Conservation (phyloP, 2,888 invertebrate species). For the Steinernema hermaphroditum region DNA sequence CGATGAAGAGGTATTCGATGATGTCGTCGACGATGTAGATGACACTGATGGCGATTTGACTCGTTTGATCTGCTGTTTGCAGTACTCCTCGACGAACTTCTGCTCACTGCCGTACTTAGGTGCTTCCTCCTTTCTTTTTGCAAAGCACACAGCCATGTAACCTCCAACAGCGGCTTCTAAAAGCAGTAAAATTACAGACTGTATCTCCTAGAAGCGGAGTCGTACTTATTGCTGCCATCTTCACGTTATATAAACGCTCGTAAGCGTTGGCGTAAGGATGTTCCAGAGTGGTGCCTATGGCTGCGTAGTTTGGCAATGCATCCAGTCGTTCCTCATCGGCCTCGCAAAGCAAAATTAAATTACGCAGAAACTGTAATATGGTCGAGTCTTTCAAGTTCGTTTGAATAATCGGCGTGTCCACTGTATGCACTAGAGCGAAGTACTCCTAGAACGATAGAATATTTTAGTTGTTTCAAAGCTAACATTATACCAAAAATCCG, state of each 20-base stretch:
- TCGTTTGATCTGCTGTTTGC: not conserved
- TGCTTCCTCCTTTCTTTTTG: not conserved
- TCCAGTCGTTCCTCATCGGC: conserved; percentile 12
- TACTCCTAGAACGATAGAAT: not conserved
- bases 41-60: not conserved
- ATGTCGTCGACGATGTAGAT: not conserved
- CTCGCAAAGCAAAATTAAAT: conserved; percentile 11
- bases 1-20: not conserved
- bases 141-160: not conserved
- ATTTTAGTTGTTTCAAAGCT: not conserved
- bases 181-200: not conserved
- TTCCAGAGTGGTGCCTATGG: not conserved
- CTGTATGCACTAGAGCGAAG: not conserved
- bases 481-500: conserved; percentile 41
- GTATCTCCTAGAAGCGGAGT: too few species aligned
- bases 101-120: not conserved
- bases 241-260: not conserved
- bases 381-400: not conserved
- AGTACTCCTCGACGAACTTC: not conserved
- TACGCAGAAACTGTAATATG: not conserved
- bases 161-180: conserved; percentile 21
- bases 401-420: not conserved
- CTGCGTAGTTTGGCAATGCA: conserved; percentile 6
- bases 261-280: conserved; percentile 4
- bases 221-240: not conserved